Evolutionary conservation across 1,140 invertebrate species (phyloP).

Genomic region (Sipha flava): DNA sequence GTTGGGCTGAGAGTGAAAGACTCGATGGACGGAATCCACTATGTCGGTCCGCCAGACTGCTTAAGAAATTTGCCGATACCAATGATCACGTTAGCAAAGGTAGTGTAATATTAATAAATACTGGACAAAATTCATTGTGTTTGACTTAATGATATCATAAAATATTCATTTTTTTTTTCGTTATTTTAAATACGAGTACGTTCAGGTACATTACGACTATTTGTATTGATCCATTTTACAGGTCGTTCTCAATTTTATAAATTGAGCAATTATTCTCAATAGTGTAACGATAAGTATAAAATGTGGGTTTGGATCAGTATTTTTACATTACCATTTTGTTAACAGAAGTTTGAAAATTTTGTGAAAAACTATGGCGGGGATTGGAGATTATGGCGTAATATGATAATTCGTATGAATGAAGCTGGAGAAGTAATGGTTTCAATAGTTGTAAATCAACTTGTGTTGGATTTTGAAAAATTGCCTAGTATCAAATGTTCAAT

Average conservation of each 20-base stretch:
- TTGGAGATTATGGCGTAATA: conserved; percentile 53
- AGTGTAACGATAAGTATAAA: no score
- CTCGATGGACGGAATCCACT: conserved; percentile 49
- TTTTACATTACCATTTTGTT: neutral
- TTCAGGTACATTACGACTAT: no score
- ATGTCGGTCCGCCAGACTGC: conserved; percentile 48
- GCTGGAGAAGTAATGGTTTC: conserved; percentile 50
- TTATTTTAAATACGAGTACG: no score
- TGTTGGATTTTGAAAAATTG: conserved; percentile 43
- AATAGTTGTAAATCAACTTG: conserved; percentile 45
- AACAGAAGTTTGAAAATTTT: conserved; percentile 38
- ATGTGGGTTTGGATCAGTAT: neutral
- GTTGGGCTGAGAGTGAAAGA: conserved; percentile 53
- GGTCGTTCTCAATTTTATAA: no score
- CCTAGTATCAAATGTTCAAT: conserved; percentile 42
- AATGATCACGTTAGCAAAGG: conserved; percentile 49
- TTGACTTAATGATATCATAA: no score
- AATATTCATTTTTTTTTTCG: no score
- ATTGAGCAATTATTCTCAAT: no score
- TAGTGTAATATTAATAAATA: conserved; percentile 36
- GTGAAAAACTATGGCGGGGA: conserved; percentile 44
- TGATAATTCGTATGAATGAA: conserved; percentile 51
- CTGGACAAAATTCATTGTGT: no score
- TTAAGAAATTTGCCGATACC: conserved; percentile 49
- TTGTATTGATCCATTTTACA: no score